Conservation (phyloP, 1,140 invertebrate species). For the Bombus pascuorum region DNA sequence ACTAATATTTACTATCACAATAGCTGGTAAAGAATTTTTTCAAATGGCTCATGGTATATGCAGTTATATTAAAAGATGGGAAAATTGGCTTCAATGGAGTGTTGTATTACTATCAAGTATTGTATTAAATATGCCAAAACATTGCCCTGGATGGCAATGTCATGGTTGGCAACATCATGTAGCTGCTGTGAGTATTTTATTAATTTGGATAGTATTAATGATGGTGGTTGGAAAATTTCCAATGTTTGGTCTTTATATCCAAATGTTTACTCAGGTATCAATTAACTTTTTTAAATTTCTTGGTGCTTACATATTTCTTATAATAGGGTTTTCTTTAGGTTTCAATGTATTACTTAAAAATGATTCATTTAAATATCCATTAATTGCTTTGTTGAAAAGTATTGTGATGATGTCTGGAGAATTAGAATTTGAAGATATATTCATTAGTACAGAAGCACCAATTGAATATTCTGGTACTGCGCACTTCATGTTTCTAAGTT, state of each 20-base stretch:
- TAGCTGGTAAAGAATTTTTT: conserved; percentile 89
- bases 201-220: conserved; percentile 92
- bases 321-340: conserved; percentile 90
- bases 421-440: conserved; percentile 92
- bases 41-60: conserved; percentile 87
- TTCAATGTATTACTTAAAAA: conserved; percentile 91
- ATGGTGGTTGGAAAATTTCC: conserved; percentile 92
- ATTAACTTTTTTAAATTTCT: conserved; percentile 93
- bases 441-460: conserved; percentile 85
- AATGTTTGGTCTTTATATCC: conserved; percentile 92
- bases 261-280: conserved; percentile 93
- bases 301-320: conserved; percentile 89
- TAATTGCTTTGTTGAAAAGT: conserved; percentile 88
- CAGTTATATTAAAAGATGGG: conserved; percentile 90
- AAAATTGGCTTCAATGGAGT: conserved; percentile 92
- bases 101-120: conserved; percentile 88
- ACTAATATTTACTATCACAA: conserved; percentile 83
- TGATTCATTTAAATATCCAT: conserved; percentile 86
- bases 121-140: conserved; percentile 70
- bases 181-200: conserved; percentile 89
- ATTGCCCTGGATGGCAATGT: conserved; percentile 86
- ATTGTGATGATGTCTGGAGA: conserved; percentile 95
- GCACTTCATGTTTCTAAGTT: conserved; percentile 89
- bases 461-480: conserved; percentile 87
- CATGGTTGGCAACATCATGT: conserved; percentile 90